Percentiles rank a stretch among this genome's conserved stretches.
Evolutionary conservation across 2,888 invertebrate genomes (phyloP).

Genomic region (Caenorhabditis sp.): DNA sequence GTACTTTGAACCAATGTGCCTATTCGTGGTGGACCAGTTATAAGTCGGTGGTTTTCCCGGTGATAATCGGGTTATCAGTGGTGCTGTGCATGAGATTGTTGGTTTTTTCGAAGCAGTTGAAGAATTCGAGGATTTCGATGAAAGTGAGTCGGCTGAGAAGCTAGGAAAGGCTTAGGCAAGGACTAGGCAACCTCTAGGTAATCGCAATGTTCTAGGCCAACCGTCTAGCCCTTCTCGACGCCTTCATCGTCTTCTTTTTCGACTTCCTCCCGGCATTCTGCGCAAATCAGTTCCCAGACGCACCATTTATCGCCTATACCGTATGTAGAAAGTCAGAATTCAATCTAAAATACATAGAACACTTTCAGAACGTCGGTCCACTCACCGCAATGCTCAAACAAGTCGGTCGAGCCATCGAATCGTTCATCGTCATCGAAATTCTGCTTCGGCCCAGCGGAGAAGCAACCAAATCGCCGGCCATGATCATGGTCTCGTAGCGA

Average conservation of each 20-base stretch:
- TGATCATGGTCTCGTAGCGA: neutral
- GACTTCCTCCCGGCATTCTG: neutral
- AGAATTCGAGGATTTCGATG: conserved; percentile 15
- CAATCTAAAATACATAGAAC: neutral
- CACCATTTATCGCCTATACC: conserved; percentile 1
- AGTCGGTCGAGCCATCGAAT: neutral
- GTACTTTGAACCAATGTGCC: conserved; percentile 32
- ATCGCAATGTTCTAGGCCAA: neutral
- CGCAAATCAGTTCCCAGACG: conserved; percentile 3
- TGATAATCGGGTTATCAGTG: conserved; percentile 21
- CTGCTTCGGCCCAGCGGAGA: neutral
- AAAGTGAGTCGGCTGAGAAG: neutral
- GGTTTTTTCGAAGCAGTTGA: conserved; percentile 18
- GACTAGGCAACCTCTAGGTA: too few relatives aligned
- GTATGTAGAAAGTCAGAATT: neutral
- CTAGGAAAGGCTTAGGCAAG: too few relatives aligned
- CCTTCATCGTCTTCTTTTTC: neutral
- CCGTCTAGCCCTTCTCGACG: conserved; percentile 1
- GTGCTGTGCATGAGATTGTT: conserved; percentile 21
- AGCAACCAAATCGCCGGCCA: neutral
- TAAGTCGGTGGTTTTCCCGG: conserved; percentile 29
- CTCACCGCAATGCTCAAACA: conserved; percentile 1
- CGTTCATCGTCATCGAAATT: neutral
- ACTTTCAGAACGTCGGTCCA: neutral
- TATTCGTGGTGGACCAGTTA: conserved; percentile 41